phyloP scores from a whole-genome alignment of 2,888 invertebrate genomes.

The Busseola fusca region DNA sequence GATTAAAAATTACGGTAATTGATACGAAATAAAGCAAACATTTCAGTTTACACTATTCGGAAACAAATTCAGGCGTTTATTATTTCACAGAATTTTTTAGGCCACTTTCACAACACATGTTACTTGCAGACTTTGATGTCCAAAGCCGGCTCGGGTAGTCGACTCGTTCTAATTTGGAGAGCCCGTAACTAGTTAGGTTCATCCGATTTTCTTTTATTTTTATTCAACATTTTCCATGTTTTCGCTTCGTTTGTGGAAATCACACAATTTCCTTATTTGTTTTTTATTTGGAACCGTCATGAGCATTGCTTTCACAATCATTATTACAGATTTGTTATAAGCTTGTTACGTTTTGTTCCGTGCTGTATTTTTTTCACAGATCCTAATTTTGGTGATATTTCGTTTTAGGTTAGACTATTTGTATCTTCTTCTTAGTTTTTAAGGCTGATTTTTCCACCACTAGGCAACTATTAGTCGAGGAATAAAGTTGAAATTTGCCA shows the following conservation, averaged over 20 bases:
- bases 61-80: slow-evolving; percentile 9
- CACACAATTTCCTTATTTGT: not conserved
- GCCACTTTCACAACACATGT: slow-evolving; percentile 16
- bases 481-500: too few relatives aligned
- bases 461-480: too few relatives aligned
- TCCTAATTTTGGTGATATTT: not conserved
- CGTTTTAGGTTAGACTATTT: not conserved
- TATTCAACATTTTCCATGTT: slow-evolving; percentile 23
- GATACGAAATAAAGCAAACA: not conserved
- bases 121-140: slow-evolving; percentile 30
- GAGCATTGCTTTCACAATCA: not conserved
- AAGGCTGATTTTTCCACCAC: too few relatives aligned
- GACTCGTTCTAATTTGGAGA: slow-evolving; percentile 45
- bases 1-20: too few relatives aligned
- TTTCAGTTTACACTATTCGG: not conserved
- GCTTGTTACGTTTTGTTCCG: not conserved
- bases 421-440: not conserved
- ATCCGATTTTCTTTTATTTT: slow-evolving; percentile 38
- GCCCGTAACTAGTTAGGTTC: slow-evolving; percentile 27
- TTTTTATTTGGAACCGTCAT: slow-evolving; percentile 20
- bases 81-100: not conserved
- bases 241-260: slow-evolving; percentile 24
- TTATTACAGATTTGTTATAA: too few relatives aligned
- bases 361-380: not conserved
- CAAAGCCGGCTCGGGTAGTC: slow-evolving; percentile 4